These are phyloP conservation scores for Scaptomyza parva DNA, from an alignment of 2,888 invertebrate genomes.

Conservation along the genomic window DNA sequence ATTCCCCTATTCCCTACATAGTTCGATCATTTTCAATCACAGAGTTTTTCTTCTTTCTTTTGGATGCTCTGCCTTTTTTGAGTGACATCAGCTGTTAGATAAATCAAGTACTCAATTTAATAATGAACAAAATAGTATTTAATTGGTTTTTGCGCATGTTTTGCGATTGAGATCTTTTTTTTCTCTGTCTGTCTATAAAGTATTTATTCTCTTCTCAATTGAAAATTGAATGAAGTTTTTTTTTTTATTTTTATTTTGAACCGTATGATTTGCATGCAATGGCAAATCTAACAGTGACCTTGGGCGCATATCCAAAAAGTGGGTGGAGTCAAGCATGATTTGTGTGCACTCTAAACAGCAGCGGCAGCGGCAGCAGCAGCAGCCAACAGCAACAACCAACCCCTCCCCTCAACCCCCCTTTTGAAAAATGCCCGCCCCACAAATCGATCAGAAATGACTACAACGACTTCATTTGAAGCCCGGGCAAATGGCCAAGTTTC, in stretches of 20 bases:
- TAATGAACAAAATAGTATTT: slow-evolving; percentile 39
- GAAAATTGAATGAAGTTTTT: slow-evolving; percentile 24
- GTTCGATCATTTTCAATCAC: too few relatives aligned
- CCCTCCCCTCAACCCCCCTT: slow-evolving; percentile 2
- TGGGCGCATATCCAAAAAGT: slow-evolving; percentile 34
- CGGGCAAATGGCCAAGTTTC: slow-evolving; percentile 68
- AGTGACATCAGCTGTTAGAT: slow-evolving; percentile 16
- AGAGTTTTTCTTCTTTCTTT: background rate
- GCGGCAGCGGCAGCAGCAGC: slow-evolving; percentile 12
- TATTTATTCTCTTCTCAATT: slow-evolving; percentile 20
- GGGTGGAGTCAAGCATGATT: slow-evolving; percentile 75
- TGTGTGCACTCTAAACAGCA: slow-evolving; percentile 44
- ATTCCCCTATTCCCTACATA: too few relatives aligned
- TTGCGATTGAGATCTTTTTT: slow-evolving; percentile 27
- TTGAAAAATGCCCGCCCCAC: too few relatives aligned
- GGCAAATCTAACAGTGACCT: slow-evolving; percentile 53
- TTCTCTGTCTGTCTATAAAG: background rate
- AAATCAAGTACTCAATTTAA: background rate
- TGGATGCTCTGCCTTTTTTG: background rate
- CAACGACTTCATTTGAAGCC: slow-evolving; percentile 61
- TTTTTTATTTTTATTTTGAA: background rate
- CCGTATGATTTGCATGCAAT: slow-evolving; percentile 53
- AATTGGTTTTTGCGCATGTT: slow-evolving; percentile 30
- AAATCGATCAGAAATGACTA: slow-evolving; percentile 11
- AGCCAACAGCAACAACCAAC: slow-evolving; percentile 11